Evolutionary conservation across 2,113 vertebrate genomes (phyloP), one percentile per base, ranked within the genome.

Genomic region (Erpornis zantholeuca): DNA sequence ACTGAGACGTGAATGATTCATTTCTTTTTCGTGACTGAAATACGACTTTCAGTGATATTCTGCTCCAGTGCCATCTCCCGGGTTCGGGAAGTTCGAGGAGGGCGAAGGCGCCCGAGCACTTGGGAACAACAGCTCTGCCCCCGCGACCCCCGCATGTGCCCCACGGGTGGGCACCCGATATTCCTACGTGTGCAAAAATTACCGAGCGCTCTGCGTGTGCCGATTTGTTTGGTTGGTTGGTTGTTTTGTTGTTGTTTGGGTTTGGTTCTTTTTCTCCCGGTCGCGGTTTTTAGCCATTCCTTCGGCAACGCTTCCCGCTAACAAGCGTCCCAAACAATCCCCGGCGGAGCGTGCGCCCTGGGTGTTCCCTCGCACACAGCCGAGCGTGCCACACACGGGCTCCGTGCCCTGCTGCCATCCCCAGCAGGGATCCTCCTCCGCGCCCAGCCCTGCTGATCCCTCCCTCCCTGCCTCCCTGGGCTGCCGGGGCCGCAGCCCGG

Each of bases 121-220:
- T 0, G 45, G 42, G 3, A 52, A 53, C 42, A 33, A 3, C 4
- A 35, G 2, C 42, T 5, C 17, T 2, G 65, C 10, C 33, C 1
- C 44, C 13, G 7, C 1, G 9, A 6, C 36, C 52, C 47, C 52
- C 17, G 59, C 50, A 27, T 44, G 76, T 17, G 86, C 52, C 60
- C 16, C 76, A 13, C 21, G 42, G 8, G 10, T 1, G 52, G 44
- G 27, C 38, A 16, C 3, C 45, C 20, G 2, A 3, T 1, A 9
- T 2, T 17, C 28, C 2, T 1, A 2, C 0, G 12, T 0, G 16
- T 2, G 79, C 60, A 17, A 25, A 64, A 49, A 19, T 0, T 1
- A 12, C 1, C 0, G 14, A 15, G 13, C 10, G 5, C 1, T 21
- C 13, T 6, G 40, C 40, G 38, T 38, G 9, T 38, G 38, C 38